Evolutionary conservation across 2,888 invertebrate genomes (phyloP).

Genomic region (Tipula unca): DNA sequence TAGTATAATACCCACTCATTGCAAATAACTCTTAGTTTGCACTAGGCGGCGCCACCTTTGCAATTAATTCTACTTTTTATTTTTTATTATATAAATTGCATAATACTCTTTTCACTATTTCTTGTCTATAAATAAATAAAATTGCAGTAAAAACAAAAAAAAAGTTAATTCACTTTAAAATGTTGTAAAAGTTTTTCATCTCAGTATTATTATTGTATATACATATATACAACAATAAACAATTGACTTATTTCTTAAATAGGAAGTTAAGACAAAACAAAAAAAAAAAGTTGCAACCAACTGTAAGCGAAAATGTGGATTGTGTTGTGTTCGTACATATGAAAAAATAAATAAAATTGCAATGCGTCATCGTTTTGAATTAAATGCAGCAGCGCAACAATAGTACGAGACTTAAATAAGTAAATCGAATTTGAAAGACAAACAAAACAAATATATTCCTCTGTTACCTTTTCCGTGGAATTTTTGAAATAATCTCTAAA

Average conservation of each 20-base stretch:
- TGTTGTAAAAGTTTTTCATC: background rate
- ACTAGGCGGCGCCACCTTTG: background rate
- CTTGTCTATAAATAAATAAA: background rate
- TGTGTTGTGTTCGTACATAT: background rate
- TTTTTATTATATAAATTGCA: background rate
- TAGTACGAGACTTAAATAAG: background rate
- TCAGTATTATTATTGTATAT: background rate
- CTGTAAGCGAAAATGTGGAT: background rate
- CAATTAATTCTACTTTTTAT: background rate
- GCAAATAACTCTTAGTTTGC: background rate
- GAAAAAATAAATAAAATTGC: background rate
- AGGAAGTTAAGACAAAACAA: slow-evolving; percentile 8
- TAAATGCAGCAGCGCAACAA: background rate
- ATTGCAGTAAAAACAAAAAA: background rate
- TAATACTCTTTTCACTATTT: background rate
- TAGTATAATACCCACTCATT: background rate
- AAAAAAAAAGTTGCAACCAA: background rate
- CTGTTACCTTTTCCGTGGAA: too few species aligned
- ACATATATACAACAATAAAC: background rate
- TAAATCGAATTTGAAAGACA: background rate
- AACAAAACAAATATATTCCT: too few species aligned
- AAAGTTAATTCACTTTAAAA: background rate
- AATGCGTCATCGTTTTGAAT: background rate
- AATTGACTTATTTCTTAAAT: slow-evolving; percentile 14
- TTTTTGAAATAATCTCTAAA: too few species aligned